phyloP scores from a whole-genome alignment of 2,113 vertebrate species.

The Psophia crepitans region DNA sequence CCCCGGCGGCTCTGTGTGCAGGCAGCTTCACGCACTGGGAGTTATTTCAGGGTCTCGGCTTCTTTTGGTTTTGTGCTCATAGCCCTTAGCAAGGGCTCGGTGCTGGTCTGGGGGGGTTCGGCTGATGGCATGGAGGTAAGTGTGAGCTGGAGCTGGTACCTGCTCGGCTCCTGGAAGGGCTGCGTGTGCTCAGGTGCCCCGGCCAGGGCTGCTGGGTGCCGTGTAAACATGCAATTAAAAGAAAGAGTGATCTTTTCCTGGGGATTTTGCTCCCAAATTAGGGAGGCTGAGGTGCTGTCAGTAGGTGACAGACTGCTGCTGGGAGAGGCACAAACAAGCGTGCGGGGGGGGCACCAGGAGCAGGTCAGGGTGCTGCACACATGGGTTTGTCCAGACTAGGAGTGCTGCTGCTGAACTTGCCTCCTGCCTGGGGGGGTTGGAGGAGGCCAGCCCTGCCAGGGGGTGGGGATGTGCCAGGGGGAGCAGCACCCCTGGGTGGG shows the following conservation, averaged over 20 bases:
- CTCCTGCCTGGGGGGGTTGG: accelerated
- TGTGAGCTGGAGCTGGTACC: background rate
- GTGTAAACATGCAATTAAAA: background rate
- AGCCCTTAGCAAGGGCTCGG: background rate
- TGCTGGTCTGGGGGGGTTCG: background rate
- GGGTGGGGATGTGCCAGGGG: too few species aligned
- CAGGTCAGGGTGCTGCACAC: accelerated
- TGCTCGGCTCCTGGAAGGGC: accelerated
- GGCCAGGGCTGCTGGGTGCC: background rate
- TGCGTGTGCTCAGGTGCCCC: background rate
- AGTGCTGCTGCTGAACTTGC: background rate
- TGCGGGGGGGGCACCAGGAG: accelerated
- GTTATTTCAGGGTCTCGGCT: background rate
- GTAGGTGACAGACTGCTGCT: background rate
- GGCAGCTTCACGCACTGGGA: background rate
- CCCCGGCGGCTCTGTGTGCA: accelerated
- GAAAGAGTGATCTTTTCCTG: background rate
- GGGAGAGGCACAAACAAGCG: background rate
- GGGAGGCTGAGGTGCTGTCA: background rate
- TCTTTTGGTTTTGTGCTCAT: background rate
- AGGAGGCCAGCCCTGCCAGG: background rate
- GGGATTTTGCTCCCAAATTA: background rate
- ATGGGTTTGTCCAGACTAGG: background rate
- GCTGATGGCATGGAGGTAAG: accelerated
- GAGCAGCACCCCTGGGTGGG: background rate